A percentile compares a stretch with the other conserved stretches of the same genome.
Conservation (phyloP, 2,113 vertebrate genomes). For the Mustelus asterias region DNA sequence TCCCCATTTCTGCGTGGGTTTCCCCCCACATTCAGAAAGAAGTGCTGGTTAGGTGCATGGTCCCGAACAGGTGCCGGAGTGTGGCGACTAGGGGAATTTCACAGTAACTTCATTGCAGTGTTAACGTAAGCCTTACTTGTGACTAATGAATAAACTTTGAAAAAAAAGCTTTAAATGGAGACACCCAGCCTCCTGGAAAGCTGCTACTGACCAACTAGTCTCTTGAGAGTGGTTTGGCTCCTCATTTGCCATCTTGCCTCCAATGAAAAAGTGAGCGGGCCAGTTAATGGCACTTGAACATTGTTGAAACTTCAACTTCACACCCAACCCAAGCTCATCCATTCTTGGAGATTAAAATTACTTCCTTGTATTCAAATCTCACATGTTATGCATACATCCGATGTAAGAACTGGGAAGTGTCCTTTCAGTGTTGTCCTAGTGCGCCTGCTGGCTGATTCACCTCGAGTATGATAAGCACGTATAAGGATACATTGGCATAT, state of each 20-base stretch:
- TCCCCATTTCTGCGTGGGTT: too few species aligned
- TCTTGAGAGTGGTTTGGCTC: not conserved
- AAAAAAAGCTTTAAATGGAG: too few species aligned
- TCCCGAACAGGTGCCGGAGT: too few species aligned
- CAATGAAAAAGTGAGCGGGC: not conserved
- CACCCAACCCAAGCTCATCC: not conserved
- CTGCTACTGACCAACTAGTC: not conserved
- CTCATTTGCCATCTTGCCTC: not conserved
- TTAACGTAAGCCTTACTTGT: too few species aligned
- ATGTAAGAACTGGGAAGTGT: not conserved
- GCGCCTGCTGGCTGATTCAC: not conserved
- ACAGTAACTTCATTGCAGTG: too few species aligned
- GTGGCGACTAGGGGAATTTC: too few species aligned
- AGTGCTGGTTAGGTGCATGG: too few species aligned
- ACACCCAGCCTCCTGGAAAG: not conserved
- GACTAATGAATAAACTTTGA: too few species aligned
- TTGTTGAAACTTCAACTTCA: not conserved
- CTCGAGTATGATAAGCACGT: not conserved
- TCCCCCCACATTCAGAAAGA: too few species aligned
- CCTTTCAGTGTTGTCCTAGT: not conserved
- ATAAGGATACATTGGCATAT: slow-evolving; percentile 12
- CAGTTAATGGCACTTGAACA: not conserved
- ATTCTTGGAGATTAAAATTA: not conserved
- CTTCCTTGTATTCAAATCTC: not conserved
- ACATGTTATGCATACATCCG: not conserved